Percentiles rank a stretch among this genome's conserved stretches.
Evolutionary conservation across 2,113 vertebrate genomes (phyloP).

Genomic region (Triplophysa rosa): DNA sequence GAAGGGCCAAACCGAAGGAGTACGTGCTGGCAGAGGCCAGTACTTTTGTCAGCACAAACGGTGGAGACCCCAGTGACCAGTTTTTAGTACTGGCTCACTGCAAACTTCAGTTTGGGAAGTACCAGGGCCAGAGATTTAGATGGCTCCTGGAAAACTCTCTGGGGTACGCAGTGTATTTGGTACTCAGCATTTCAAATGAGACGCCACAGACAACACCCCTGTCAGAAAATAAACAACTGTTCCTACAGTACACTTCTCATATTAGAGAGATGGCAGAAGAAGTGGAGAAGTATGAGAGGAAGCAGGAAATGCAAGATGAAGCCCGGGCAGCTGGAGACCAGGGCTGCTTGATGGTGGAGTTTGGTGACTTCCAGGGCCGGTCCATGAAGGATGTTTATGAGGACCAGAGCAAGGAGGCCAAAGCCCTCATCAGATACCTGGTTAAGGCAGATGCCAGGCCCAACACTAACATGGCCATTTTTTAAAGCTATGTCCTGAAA

Average conservation of each 20-base stretch:
- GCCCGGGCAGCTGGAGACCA: constrained; percentile 4
- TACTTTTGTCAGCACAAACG: too few species aligned
- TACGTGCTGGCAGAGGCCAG: constrained; percentile 1
- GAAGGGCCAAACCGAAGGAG: neutral
- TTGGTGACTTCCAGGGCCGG: constrained; percentile 7
- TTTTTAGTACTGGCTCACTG: too few species aligned
- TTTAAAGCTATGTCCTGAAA: neutral
- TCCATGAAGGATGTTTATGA: constrained; percentile 22
- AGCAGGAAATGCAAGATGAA: constrained; percentile 25
- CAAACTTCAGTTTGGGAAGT: constrained; percentile 23
- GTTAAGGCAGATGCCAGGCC: constrained; percentile 6
- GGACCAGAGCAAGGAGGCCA: constrained; percentile 23
- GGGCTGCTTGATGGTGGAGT: constrained; percentile 28
- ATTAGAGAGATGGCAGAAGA: constrained; percentile 17
- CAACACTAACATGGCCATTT: constrained; percentile 23
- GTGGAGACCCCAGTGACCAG: too few species aligned
- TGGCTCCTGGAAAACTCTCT: constrained; percentile 20
- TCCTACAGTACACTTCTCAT: constrained; percentile 1
- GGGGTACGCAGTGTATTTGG: constrained; percentile 5
- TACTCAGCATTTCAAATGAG: constrained; percentile 10
- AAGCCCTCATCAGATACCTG: constrained; percentile 23
- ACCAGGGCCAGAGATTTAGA: neutral
- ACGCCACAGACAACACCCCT: neutral
- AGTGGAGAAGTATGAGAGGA: constrained; percentile 4
- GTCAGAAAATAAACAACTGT: constrained; percentile 22